A percentile compares a stretch with the other conserved stretches of the same genome.
Conservation (phyloP, 2,888 invertebrate genomes). For the Drosophila antonietae region DNA sequence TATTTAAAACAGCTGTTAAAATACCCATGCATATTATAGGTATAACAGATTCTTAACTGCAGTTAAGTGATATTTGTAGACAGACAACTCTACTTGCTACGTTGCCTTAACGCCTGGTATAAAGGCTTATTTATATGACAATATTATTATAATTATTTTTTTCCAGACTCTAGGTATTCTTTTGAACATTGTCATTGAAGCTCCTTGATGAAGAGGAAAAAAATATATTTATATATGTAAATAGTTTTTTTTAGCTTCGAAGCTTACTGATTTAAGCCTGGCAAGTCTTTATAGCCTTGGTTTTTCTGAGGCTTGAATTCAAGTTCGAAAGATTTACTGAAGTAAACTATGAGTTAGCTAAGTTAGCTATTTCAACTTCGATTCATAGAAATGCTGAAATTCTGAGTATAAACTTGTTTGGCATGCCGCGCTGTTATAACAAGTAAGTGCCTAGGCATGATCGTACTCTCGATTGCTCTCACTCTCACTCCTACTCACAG, state of each 20-base stretch:
- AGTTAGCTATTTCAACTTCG: neutral
- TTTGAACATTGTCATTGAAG: neutral
- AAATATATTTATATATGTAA: neutral
- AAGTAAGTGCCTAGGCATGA: neutral
- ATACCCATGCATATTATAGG: neutral
- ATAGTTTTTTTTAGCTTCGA: neutral
- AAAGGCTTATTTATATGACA: no score
- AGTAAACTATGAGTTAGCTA: neutral
- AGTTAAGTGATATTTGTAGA: neutral
- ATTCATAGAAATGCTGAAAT: neutral
- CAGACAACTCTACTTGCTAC: neutral
- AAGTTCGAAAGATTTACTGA: neutral
- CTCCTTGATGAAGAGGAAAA: no score
- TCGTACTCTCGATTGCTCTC: neutral
- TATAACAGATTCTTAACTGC: neutral
- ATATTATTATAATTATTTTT: no score
- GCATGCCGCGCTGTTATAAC: neutral
- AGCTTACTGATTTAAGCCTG: neutral
- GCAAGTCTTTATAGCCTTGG: neutral
- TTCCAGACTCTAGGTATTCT: no score
- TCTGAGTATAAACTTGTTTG: neutral
- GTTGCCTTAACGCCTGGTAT: neutral
- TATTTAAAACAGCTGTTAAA: neutral
- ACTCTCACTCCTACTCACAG: neutral
- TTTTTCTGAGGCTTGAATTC: neutral